Base-by-base conservation (phyloP, 1,140 invertebrate species). In the Caerostris extrusa region DNA sequence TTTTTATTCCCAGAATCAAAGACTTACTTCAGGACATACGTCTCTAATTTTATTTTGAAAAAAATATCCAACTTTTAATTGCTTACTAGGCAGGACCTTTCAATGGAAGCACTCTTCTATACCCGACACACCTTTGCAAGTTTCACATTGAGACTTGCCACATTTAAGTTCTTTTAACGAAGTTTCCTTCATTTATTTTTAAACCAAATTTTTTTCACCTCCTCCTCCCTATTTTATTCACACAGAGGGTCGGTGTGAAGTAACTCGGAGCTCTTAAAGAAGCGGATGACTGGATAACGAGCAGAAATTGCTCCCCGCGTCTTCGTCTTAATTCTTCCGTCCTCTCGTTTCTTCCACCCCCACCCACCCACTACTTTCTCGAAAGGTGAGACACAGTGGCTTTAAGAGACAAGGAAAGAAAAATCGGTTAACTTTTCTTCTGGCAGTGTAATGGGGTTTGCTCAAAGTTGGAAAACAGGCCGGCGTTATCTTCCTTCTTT, bases 221-320 rank as follows among this genome's bases (percentile, higher is more conserved):
- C 34, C 34, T 34, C 34, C 34, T 56, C 12, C 19, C 50, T 56
- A 19, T 71, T 77, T 34, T 81, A 34, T 81, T 81, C 69, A 50
- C 53, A 69, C 57, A 69, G 64, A 50, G 83, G 83, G 56, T 58
- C 12, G 57, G 69, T 60, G 69, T 53, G 71, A 61, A 91, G 34
- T 91, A 89, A 81, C 90, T 91, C 6, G 57, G 60, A 53, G 56
- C 69, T 17, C 53, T 91, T 81, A 60, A 83, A 92, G 71, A 60
- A 92, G 81, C 90, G 82, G 90, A 92, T 85, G 81, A 85, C 60
- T 67, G 81, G 81, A 92, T 92, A 92, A 92, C 90, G 90, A 92
- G 90, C 81, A 64, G 71, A 81, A 92, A 92, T 92, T 92, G 90
- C 57, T 92, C 90, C 55, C 53, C n/a, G 50, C 55, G 14, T 88